Conservation (phyloP, 1,140 invertebrate genomes). For the Trichonephila clavipes region DNA sequence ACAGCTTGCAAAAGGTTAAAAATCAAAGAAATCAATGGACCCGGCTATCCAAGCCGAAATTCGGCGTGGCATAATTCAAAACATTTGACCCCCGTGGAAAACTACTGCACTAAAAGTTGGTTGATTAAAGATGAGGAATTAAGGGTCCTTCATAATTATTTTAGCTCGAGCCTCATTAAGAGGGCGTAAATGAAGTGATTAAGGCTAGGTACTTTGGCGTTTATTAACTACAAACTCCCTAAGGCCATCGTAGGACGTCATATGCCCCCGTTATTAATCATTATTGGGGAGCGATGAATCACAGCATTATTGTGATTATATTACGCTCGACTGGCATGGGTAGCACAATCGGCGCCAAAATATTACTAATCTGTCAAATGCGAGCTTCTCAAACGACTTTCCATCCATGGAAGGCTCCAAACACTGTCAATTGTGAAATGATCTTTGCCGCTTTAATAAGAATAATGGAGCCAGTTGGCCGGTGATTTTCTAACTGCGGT, state of each 20-base stretch:
- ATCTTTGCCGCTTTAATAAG: conserved; percentile 15
- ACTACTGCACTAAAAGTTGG: background rate
- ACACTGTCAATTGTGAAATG: conserved; percentile 18
- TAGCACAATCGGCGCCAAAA: too few relatives aligned
- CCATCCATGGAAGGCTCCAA: background rate
- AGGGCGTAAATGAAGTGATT: conserved; percentile 40
- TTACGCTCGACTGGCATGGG: background rate
- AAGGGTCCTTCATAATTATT: conserved; percentile 45
- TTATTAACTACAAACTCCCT: conserved; percentile 34
- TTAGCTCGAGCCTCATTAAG: conserved; percentile 21
- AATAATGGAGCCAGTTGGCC: background rate
- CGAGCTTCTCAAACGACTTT: background rate
- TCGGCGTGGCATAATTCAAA: too few relatives aligned
- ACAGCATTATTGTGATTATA: conserved; percentile 47
- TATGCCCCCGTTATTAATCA: conserved; percentile 22
- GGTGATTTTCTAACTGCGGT: too few relatives aligned
- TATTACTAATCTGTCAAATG: conserved; percentile 27
- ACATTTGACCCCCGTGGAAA: conserved; percentile 34
- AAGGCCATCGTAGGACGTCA: too few relatives aligned
- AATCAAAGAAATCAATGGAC: background rate
- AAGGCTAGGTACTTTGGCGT: background rate
- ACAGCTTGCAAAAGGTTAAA: too few relatives aligned
- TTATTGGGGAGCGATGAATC: conserved; percentile 38
- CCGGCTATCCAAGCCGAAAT: conserved; percentile 20
- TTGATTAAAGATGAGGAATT: background rate